These are phyloP conservation scores for Terrapene triunguis DNA, from an alignment of 2,113 vertebrate genomes.

Conservation along the genomic window DNA sequence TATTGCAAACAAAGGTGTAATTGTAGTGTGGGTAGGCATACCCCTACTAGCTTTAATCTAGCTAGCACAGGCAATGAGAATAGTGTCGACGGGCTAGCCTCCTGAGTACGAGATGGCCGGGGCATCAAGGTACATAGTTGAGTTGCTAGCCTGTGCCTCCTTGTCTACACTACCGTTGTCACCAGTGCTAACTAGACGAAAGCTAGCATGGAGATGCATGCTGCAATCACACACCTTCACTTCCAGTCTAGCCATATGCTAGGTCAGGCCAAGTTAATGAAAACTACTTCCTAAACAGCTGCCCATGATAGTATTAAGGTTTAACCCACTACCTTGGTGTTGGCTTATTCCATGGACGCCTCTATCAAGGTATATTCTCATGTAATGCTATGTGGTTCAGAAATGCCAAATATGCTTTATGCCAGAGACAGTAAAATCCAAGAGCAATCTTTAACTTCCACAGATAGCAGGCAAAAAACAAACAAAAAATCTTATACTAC, in stretches of 20 bases:
- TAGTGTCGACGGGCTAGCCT: not conserved
- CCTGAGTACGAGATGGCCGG: not conserved
- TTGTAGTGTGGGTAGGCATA: fast-evolving
- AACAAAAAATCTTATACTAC: not conserved
- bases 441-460: not conserved
- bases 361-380: not conserved
- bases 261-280: not conserved
- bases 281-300: not conserved
- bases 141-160: not conserved
- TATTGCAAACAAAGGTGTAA: not conserved
- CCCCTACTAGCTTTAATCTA: not conserved
- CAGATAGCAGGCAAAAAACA: not conserved
- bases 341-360: not conserved
- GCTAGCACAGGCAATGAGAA: not conserved
- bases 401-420: not conserved
- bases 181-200: not conserved
- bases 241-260: not conserved
- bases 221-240: not conserved
- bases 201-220: not conserved
- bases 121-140: not conserved
- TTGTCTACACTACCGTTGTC: not conserved
- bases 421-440: not conserved
- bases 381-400: not conserved
- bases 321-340: not conserved
- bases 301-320: not conserved